These are phyloP conservation scores for Cebidichthys violaceus DNA, from an alignment of 2,113 vertebrate species.

Conservation along the genomic window DNA sequence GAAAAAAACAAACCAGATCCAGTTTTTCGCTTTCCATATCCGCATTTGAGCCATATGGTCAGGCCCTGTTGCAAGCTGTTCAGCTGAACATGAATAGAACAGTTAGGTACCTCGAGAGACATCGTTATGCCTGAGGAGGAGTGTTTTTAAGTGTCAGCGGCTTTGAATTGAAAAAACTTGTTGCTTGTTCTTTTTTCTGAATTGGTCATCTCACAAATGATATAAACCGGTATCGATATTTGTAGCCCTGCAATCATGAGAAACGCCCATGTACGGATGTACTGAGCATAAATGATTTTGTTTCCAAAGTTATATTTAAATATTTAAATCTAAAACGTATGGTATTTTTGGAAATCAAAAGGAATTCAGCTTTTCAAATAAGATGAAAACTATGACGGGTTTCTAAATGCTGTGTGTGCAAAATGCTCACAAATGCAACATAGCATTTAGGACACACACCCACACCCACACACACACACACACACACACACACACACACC, in stretches of 20 bases:
- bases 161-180: constrained; percentile 52
- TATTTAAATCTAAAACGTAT: background rate
- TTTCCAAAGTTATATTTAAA: background rate
- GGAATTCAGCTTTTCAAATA: background rate
- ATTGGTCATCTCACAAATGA: constrained; percentile 16
- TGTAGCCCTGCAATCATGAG: background rate
- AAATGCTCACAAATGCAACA: constrained; percentile 16
- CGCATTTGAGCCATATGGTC: constrained; percentile 71
- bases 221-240: background rate
- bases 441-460: background rate
- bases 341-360: background rate
- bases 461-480: background rate
- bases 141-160: constrained; percentile 54
- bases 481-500: constrained; percentile 5
- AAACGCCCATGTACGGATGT: background rate
- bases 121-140: constrained; percentile 64
- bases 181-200: constrained; percentile 42
- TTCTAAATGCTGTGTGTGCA: constrained; percentile 28
- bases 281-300: background rate
- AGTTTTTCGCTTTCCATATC: constrained; percentile 39
- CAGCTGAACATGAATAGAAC: constrained; percentile 63
- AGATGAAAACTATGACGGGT: background rate
- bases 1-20: constrained; percentile 34
- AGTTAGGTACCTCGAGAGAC: constrained; percentile 69
- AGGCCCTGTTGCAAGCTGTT: constrained; percentile 71